A percentile compares a stretch with the other conserved stretches of the same genome.
phyloP scores from a whole-genome alignment of 2,888 invertebrate genomes.

The Acrocyrtus sp. region DNA sequence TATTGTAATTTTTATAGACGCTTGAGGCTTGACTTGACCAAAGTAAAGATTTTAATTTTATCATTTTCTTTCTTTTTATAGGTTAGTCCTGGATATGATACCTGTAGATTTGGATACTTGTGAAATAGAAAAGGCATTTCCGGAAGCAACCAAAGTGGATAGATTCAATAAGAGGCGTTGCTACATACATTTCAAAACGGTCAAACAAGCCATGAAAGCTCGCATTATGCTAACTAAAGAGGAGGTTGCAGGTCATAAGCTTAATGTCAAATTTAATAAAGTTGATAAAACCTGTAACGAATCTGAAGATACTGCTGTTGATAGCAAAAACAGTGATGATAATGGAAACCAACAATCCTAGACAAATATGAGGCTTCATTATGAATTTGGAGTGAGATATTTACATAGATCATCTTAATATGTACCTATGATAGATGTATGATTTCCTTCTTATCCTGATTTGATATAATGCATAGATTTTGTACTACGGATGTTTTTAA shows the following conservation, averaged over 20 bases:
- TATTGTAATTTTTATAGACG: background rate
- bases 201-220: conserved; percentile 23
- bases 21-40: background rate
- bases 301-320: background rate
- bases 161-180: conserved; percentile 40
- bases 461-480: too few relatives aligned
- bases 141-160: conserved; percentile 17
- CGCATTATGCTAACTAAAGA: conserved; percentile 10
- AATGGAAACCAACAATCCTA: background rate
- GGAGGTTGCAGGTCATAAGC: conserved; percentile 20
- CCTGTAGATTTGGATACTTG: conserved; percentile 19
- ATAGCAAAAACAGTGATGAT: background rate
- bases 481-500: too few relatives aligned
- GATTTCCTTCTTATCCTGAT: too few relatives aligned
- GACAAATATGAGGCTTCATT: background rate
- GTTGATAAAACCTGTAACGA: background rate
- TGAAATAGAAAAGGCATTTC: conserved; percentile 12
- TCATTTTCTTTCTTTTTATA: background rate
- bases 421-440: too few relatives aligned
- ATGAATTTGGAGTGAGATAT: background rate
- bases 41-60: background rate
- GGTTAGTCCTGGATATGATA: conserved; percentile 32
- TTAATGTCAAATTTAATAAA: conserved; percentile 30
- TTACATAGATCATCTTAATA: background rate
- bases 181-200: conserved; percentile 26